phyloP scores from a whole-genome alignment of 2,113 vertebrate genomes.

The Prinia subflava region DNA sequence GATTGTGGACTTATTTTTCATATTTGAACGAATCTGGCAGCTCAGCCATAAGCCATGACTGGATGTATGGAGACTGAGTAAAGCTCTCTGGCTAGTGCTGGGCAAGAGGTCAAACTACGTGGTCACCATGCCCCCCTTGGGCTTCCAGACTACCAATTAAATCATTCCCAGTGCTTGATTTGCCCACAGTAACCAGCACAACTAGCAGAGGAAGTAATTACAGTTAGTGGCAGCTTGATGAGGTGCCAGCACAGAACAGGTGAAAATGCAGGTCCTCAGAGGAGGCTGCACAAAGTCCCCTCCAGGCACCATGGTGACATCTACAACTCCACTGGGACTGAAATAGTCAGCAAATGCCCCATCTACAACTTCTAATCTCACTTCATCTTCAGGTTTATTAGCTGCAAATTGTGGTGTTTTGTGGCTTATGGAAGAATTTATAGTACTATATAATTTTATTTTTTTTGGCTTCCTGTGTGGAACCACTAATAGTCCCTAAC shows the following conservation, averaged over 20 bases:
- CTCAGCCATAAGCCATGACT: neutral
- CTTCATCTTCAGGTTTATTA: slow-evolving; percentile 71
- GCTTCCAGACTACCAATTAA: slow-evolving; percentile 5
- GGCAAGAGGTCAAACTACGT: neutral
- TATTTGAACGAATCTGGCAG: neutral
- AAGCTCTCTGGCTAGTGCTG: neutral
- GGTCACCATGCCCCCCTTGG: neutral
- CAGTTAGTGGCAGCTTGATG: neutral
- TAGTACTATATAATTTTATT: slow-evolving; percentile 65
- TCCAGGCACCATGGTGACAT: neutral
- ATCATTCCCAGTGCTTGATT: slow-evolving; percentile 5
- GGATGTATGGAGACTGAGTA: neutral
- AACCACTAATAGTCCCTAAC: slow-evolving; percentile 72
- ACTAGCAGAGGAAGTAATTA: neutral
- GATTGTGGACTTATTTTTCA: neutral
- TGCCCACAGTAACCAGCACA: neutral
- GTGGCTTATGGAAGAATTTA: slow-evolving; percentile 74
- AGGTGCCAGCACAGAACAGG: neutral
- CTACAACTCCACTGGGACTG: neutral
- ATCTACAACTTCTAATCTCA: slow-evolving; percentile 54
- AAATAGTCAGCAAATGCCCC: slow-evolving; percentile 8
- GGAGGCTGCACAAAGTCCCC: neutral
- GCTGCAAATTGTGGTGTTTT: slow-evolving; percentile 70
- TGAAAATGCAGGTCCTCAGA: neutral
- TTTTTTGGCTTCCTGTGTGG: slow-evolving; percentile 61